Base-by-base conservation (phyloP, 1,140 invertebrate genomes). In the Caerostris extrusa region DNA sequence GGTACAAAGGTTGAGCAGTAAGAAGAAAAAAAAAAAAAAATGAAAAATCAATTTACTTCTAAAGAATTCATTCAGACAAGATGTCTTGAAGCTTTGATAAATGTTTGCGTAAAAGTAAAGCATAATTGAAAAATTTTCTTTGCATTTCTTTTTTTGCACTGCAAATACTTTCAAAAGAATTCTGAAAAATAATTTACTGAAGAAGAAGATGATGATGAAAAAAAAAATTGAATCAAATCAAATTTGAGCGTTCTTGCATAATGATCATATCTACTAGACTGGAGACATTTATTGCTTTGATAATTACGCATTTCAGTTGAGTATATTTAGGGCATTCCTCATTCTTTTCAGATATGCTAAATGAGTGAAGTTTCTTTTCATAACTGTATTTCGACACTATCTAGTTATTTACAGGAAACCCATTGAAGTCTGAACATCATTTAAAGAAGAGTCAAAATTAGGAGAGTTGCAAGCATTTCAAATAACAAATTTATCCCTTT, bases 121-220 rank as follows among this genome's bases (percentile, higher is more conserved):
- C 58, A 88, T 88, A 88, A 88, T 88, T 88, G 86, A 88, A 88
- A 88, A 64, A 81, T 19, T 83, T 88, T 53, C 50, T 53, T 55
- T 77, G 58, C 34, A 64, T 88, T 87, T 64, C 58, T 34, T 61
- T 87, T 50, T 53, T 60, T 53, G 10, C 53, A 57, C 12, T n/a
- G 7, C 6, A 50, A 50, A 64, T 67, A 50, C 60, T 53, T 53
- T 17, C 14, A 4, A 53, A 64, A 64, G 60, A 88, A 64, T 88
- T 61, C 6, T 19, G 57, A 34, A 34, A 34, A 34, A 34, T 34
- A 34, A 2, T 34, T 34, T 34, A 34, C 34, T 34, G 34, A 34
- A 34, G 34, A 34, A 34, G 34, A 34, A 34, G 4, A 17, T n/a
- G n/a, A 19, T 57, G 34, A 34, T 34, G 34, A 34, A 2, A 34